Evolutionary conservation across 2,797 vertebrate genomes (phyloP), one percentile per base, ranked within the genome.

Genomic region (Okamejei kenojei): DNA sequence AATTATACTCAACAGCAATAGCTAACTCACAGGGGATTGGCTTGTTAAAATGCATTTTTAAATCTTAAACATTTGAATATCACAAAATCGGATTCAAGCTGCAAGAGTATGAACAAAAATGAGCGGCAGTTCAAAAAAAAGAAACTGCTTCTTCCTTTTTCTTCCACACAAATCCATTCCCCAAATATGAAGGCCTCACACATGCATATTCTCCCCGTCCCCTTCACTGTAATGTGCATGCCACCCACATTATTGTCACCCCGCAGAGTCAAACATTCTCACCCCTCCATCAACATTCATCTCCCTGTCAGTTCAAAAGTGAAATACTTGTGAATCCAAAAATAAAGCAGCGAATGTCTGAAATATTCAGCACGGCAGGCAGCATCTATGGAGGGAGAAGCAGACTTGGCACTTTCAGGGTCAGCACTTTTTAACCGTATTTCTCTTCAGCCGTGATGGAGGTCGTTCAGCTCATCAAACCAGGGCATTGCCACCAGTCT

Each of bases 31-130:
- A 91, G 21, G 71, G 26, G 26, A 29, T 65, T 81, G 5, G 38
- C 10, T 84, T 13, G 7, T 19, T 65, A 86, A 15, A 54, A 29
- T 86, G 63, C 84, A 68, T 21, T 32, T 65, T 68, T 35, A 35
- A 88, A 88, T 10, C 15, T 68, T 32, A 88, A 26, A 68, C 63
- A 68, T 68, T 88, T 88, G 84, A 88, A 88, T 32, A 88, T 65
- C 63, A 88, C 84, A 88, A 68, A 63, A 68, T 88, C 32, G 9
- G 21, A 8, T 68, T 88, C 17, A 2, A 17, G n/a, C 35, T 88
- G n/a, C 84, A 88, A 32, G 61, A 32, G 7, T n/a, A 63, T 35
- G 19, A 29, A 63, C 82, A n/a, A 68, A 68, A n/a, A 88, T 88
- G 63, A 19, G n/a, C 84, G 35, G 54, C 15, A 61, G 81, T 61